Evolutionary conservation across 30 jellyfish, hydroid and myxozoan species (phyloP).

Genomic region (Aurelia coerulea): DNA sequence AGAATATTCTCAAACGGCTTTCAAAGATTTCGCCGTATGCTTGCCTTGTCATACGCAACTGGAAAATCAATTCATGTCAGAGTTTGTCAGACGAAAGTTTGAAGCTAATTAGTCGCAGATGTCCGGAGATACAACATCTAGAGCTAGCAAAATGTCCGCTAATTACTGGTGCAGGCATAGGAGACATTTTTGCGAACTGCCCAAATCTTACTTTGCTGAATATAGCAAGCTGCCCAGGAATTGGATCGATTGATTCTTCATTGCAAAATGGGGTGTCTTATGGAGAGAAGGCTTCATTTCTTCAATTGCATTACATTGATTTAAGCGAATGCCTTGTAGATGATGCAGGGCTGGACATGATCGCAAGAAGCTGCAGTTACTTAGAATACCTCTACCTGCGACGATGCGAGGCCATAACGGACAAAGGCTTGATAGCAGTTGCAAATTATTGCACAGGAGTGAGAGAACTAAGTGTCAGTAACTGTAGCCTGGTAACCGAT

Average conservation of each 20-base stretch:
- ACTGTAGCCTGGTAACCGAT: constrained; percentile 69
- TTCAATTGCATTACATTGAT: constrained; percentile 79
- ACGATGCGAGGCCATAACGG: constrained; percentile 79
- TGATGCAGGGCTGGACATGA: constrained; percentile 59
- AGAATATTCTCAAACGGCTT: constrained; percentile 50
- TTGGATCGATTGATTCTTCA: constrained; percentile 41
- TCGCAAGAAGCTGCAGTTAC: constrained; percentile 72
- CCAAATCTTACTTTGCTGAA: constrained; percentile 77
- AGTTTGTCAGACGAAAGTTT: constrained; percentile 76
- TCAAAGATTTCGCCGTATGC: constrained; percentile 79
- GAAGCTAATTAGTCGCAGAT: constrained; percentile 66
- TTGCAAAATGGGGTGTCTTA: constrained; percentile 47
- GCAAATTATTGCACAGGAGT: constrained; percentile 75
- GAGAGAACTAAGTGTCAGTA: constrained; percentile 83
- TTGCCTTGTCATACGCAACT: constrained; percentile 59
- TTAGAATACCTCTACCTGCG: constrained; percentile 82
- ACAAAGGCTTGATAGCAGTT: constrained; percentile 69
- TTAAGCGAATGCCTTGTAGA: constrained; percentile 77
- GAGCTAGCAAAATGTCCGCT: constrained; percentile 67
- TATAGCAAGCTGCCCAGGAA: constrained; percentile 75
- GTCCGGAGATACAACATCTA: constrained; percentile 78
- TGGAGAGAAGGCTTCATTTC: constrained; percentile 82
- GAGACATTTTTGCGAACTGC: constrained; percentile 69
- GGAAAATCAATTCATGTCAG: constrained; percentile 52
- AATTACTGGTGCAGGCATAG: constrained; percentile 82